phyloP scores from a whole-genome alignment of 1,140 invertebrate genomes.

The Drosophila lowei region DNA sequence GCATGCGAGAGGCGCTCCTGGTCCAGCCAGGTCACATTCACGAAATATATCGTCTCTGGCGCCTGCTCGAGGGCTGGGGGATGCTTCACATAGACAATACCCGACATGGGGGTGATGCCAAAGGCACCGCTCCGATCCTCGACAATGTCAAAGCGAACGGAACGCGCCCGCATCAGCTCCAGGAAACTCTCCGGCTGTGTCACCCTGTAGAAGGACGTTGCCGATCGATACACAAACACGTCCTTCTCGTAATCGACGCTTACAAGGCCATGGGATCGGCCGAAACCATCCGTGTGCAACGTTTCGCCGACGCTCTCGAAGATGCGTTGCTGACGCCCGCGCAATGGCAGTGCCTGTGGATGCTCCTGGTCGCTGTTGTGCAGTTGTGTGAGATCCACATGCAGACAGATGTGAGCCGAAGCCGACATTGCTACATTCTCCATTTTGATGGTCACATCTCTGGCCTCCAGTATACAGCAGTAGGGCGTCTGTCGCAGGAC shows the following conservation, averaged over 20 bases:
- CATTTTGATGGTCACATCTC: constrained; percentile 58
- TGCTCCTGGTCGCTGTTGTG: constrained; percentile 58
- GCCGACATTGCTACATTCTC: constrained; percentile 40
- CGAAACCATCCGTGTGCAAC: constrained; percentile 12
- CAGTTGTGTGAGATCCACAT: constrained; percentile 56
- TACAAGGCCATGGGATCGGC: background rate
- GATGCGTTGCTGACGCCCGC: constrained; percentile 50
- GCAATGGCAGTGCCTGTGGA: constrained; percentile 55
- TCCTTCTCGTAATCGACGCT: constrained; percentile 71
- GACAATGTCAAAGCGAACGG: constrained; percentile 55
- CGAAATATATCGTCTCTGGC: constrained; percentile 72
- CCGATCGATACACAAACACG: constrained; percentile 79
- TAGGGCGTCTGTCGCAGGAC: constrained; percentile 63
- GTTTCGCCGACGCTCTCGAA: constrained; percentile 48
- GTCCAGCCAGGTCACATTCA: constrained; percentile 84
- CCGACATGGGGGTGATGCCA: constrained; percentile 84
- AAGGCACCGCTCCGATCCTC: constrained; percentile 83
- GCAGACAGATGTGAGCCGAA: constrained; percentile 64
- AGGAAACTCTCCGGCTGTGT: constrained; percentile 76
- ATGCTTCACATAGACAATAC: constrained; percentile 86
- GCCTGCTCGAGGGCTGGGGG: constrained; percentile 77
- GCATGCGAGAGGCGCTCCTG: constrained; percentile 64
- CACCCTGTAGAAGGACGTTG: constrained; percentile 78
- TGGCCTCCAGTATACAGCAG: constrained; percentile 66
- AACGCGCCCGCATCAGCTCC: constrained; percentile 46